Percentiles rank a stretch among this genome's conserved stretches.
These are phyloP conservation scores for Liolophura sinensis DNA, from an alignment of 1,140 invertebrate species.

Conservation along the genomic window DNA sequence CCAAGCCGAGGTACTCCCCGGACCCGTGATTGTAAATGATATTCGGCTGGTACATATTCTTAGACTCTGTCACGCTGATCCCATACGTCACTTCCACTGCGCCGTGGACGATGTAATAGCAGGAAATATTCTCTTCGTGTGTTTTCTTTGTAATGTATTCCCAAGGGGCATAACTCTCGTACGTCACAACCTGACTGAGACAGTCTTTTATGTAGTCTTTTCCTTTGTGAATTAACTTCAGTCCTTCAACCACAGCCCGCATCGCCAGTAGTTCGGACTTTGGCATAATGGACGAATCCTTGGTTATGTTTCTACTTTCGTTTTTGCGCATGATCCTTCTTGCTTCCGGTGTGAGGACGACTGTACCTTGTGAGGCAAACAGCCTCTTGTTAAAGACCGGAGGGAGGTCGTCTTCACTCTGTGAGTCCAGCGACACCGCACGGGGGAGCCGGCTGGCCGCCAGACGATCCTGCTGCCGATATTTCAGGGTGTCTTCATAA, in stretches of 20 bases:
- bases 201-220: conserved; percentile 46
- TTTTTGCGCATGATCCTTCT: conserved; percentile 37
- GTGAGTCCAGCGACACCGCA: background rate
- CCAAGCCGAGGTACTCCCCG: conserved; percentile 45
- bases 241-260: conserved; percentile 40
- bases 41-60: conserved; percentile 42
- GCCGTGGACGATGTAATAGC: conserved; percentile 44
- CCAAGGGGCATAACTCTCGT: conserved; percentile 35
- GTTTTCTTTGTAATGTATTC: conserved; percentile 37
- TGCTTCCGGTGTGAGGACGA: conserved; percentile 35
- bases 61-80: conserved; percentile 25
- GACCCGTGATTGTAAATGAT: conserved; percentile 49
- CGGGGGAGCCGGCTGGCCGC: too few species aligned
- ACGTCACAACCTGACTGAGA: conserved; percentile 34
- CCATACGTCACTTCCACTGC: conserved; percentile 49
- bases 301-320: conserved; percentile 9
- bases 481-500: conserved; percentile 26
- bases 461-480: conserved; percentile 14
- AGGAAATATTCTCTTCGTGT: conserved; percentile 34
- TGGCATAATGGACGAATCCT: conserved; percentile 16
- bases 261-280: conserved; percentile 36
- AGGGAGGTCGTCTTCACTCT: conserved; percentile 27
- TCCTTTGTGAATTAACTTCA: conserved; percentile 44
- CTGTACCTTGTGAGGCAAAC: conserved; percentile 36
- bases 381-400: conserved; percentile 47